Evolutionary conservation across 2,113 vertebrate species (phyloP).

Genomic region (Embiotoca jacksoni): DNA sequence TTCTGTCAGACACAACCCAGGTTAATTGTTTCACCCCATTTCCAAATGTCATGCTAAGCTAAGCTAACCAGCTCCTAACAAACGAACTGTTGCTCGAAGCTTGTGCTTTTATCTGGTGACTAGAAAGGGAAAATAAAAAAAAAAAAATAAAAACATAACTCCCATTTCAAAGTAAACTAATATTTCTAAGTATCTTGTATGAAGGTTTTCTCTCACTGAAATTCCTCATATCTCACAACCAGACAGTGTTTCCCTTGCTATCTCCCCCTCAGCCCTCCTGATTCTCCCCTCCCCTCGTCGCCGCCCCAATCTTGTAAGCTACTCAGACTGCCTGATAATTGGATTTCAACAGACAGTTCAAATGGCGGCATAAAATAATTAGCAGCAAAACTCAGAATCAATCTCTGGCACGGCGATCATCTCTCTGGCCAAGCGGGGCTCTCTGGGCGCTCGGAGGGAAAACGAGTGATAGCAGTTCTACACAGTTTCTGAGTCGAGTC

Average conservation of each 20-base stretch:
- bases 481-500: not conserved
- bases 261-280: slow-evolving; percentile 33
- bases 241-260: slow-evolving; percentile 29
- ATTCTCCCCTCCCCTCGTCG: slow-evolving; percentile 40
- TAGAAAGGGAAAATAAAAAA: not conserved
- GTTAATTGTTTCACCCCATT: not conserved
- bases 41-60: not conserved
- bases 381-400: slow-evolving; percentile 73
- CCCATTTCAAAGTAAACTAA: slow-evolving; percentile 24
- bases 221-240: slow-evolving; percentile 25
- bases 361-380: slow-evolving; percentile 79
- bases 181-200: slow-evolving; percentile 6
- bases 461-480: slow-evolving; percentile 14
- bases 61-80: not conserved
- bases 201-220: slow-evolving; percentile 12
- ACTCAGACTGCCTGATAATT: slow-evolving; percentile 78
- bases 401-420: slow-evolving; percentile 64
- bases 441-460: not conserved
- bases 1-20: not conserved
- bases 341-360: slow-evolving; percentile 82
- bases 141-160: not conserved
- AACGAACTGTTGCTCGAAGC: no score
- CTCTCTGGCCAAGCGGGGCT: slow-evolving; percentile 40
- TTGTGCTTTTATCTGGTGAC: no score
- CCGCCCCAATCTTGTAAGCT: slow-evolving; percentile 69